These are phyloP conservation scores for Fissipunctia ypsillon DNA, from an alignment of 2,888 invertebrate genomes.

Conservation along the genomic window DNA sequence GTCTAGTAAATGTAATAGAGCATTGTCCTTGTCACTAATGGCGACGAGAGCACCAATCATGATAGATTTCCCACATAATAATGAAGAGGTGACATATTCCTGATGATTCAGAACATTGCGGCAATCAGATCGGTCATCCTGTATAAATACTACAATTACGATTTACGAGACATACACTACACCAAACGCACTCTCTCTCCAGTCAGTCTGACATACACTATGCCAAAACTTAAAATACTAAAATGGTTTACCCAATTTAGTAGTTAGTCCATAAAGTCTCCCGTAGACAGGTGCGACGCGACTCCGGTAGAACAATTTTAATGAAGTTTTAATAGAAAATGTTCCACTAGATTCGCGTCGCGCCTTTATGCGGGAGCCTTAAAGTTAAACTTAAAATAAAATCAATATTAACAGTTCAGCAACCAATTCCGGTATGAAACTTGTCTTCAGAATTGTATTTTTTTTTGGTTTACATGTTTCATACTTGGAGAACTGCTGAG, in stretches of 20 bases:
- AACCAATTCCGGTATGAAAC: background rate
- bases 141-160: background rate
- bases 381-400: background rate
- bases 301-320: too few relatives aligned
- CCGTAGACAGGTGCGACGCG: too few relatives aligned
- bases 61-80: background rate
- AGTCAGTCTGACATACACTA: background rate
- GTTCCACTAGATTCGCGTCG: too few relatives aligned
- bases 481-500: conserved; percentile 1
- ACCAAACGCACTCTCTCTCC: too few relatives aligned
- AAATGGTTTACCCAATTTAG: too few relatives aligned
- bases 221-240: too few relatives aligned
- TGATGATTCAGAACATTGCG: conserved; percentile 3
- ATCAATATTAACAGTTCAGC: background rate
- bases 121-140: background rate
- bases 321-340: too few relatives aligned
- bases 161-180: background rate
- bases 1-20: background rate
- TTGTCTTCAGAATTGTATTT: background rate
- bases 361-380: too few relatives aligned
- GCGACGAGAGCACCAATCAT: background rate
- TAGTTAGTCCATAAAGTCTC: too few relatives aligned
- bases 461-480: too few relatives aligned
- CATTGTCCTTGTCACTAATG: background rate
- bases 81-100: background rate